Conservation (phyloP, 1,140 invertebrate species). For the Coelopa frigida region DNA sequence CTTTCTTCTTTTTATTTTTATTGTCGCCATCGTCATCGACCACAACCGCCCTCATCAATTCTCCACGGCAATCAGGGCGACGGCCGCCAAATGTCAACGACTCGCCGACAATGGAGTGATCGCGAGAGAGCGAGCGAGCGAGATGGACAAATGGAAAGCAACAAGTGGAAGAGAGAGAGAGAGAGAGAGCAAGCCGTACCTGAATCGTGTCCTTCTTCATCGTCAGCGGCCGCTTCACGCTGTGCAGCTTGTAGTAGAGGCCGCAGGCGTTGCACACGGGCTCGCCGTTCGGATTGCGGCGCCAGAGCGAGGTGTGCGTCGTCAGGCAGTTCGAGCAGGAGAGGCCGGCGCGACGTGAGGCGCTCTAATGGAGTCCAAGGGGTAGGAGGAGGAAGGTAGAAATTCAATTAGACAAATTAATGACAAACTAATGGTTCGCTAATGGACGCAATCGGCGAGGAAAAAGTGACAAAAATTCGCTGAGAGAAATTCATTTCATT, state of each 20-base stretch:
- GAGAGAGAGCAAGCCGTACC: too few relatives aligned
- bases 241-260: slow-evolving; percentile 87
- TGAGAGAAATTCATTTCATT: too few relatives aligned
- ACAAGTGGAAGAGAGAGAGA: too few relatives aligned
- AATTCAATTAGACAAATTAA: not conserved
- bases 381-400: not conserved
- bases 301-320: slow-evolving; percentile 80
- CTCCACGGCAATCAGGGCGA: too few relatives aligned
- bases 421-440: not conserved
- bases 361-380: slow-evolving; percentile 21
- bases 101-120: too few relatives aligned
- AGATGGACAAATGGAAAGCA: too few relatives aligned
- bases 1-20: too few relatives aligned
- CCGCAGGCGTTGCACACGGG: slow-evolving; percentile 94
- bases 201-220: slow-evolving; percentile 97
- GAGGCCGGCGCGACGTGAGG: slow-evolving; percentile 64
- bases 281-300: slow-evolving; percentile 77
- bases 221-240: slow-evolving; percentile 73
- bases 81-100: too few relatives aligned
- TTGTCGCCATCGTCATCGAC: not conserved
- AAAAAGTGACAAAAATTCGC: too few relatives aligned
- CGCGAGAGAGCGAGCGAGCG: too few relatives aligned
- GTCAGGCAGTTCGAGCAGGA: slow-evolving; percentile 89
- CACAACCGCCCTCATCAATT: too few relatives aligned
- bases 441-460: too few relatives aligned